These are phyloP conservation scores for Cheilosia vernalis DNA, from an alignment of 2,888 invertebrate genomes.

Conservation along the genomic window DNA sequence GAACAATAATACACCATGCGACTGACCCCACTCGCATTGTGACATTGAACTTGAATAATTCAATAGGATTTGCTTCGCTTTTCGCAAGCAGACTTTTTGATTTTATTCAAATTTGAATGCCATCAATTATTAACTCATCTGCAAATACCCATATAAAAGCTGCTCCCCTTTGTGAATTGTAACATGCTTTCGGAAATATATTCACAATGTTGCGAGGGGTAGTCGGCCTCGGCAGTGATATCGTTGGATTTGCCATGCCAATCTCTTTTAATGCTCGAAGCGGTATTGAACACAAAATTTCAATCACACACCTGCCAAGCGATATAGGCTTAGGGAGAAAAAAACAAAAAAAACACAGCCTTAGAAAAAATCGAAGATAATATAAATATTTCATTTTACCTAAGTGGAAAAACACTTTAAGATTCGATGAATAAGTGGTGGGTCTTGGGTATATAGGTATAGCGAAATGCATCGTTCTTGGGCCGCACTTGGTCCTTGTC, in stretches of 20 bases:
- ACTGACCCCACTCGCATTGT: conserved; percentile 20
- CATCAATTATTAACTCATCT: conserved; percentile 63
- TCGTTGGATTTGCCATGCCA: conserved; percentile 20
- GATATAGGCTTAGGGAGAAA: background rate
- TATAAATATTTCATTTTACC: conserved; percentile 33
- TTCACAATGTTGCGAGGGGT: background rate
- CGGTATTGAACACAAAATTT: conserved; percentile 47
- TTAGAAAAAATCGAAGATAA: conserved; percentile 5
- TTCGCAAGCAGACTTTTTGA: conserved; percentile 39
- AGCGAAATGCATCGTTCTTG: too few relatives aligned
- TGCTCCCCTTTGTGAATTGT: too few relatives aligned
- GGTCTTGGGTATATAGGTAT: too few relatives aligned
- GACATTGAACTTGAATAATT: conserved; percentile 62
- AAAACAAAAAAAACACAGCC: background rate
- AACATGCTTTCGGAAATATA: background rate
- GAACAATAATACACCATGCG: too few relatives aligned
- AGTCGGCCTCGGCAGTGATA: background rate
- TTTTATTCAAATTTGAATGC: conserved; percentile 57
- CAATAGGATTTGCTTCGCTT: conserved; percentile 47
- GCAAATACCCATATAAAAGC: conserved; percentile 48
- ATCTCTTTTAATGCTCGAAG: conserved; percentile 17
- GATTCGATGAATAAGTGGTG: background rate
- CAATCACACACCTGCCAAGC: conserved; percentile 57
- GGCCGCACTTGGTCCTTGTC: too few relatives aligned
- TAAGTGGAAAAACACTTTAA: conserved; percentile 32